Percentiles rank a stretch among this genome's conserved stretches.
Evolutionary conservation across 2,888 invertebrate genomes (phyloP).

Genomic region (Nemapogon koenigi): DNA sequence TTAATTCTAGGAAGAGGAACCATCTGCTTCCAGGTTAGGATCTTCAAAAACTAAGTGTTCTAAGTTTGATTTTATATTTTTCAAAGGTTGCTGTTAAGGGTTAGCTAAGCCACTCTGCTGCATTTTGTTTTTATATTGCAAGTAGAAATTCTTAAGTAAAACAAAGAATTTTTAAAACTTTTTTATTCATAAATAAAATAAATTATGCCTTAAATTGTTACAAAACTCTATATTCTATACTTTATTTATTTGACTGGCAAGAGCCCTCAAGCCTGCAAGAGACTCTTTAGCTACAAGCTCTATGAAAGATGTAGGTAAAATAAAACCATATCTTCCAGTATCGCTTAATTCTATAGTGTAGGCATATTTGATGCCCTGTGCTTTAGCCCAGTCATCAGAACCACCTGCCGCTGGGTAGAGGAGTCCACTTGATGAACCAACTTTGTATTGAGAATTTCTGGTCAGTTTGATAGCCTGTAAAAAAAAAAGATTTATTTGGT

Average conservation of each 20-base stretch:
- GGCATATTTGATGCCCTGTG: conserved; percentile 81
- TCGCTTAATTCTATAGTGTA: conserved; percentile 91
- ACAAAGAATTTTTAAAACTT: too few species aligned
- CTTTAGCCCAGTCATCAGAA: conserved; percentile 93
- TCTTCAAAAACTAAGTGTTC: too few species aligned
- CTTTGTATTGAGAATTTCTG: conserved; percentile 71
- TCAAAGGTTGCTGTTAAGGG: too few species aligned
- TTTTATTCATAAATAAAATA: neutral
- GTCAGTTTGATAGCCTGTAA: conserved; percentile 65
- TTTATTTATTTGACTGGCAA: conserved; percentile 34
- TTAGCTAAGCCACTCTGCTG: too few species aligned
- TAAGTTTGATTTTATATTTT: too few species aligned
- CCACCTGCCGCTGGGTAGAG: conserved; percentile 84
- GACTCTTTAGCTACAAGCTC: conserved; percentile 78
- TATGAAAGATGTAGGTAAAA: conserved; percentile 82
- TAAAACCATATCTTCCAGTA: conserved; percentile 82
- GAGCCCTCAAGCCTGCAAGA: conserved; percentile 71
- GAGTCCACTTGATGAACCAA: conserved; percentile 79
- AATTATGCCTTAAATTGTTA: neutral
- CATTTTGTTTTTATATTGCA: too few species aligned
- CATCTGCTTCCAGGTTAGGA: too few species aligned
- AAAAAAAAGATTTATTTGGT: neutral
- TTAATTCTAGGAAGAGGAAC: too few species aligned
- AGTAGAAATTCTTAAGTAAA: too few species aligned
- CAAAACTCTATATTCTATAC: neutral